Evolutionary conservation across 2,797 vertebrate genomes (phyloP), one percentile per base, ranked within the genome.

Genomic region (Adrianichthys oophorus): DNA sequence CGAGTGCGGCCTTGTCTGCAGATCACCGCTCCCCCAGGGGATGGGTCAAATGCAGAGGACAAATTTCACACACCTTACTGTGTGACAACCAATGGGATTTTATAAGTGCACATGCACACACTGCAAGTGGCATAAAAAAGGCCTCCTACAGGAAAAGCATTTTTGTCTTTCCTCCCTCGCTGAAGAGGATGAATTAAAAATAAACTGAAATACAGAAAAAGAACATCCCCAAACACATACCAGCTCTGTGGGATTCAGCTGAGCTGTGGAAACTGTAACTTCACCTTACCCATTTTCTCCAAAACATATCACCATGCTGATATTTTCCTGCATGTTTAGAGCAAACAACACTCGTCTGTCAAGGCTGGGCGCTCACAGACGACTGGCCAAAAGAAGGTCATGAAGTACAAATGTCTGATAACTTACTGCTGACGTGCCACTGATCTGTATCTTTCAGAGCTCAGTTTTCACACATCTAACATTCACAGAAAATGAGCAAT

Each of bases 201-300:
- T 76, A 82, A 84, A 79, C 70, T 61, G 19, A 78, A 72, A 73
- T 56, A 62, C 63, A 60, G 44, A 70, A 74, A 84, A 80, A 78
- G 69, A 59, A 60, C 68, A 70, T 15, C 10, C 15, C 18, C 65
- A 53, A 64, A 73, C 13, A 1, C 70, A 60, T 68, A 70, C 56
- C 52, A 59, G 23, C 67, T 59, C 65, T 77, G 74, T 54, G 56
- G 59, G 49, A 83, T 62, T 70, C 56, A 85, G 82, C 85, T 83
- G 82, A 88, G 82, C 75, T 52, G 58, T 67, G 85, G 84, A 84
- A 86, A 87, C 74, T 62, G 56, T 57, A 86, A 74, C 78, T 52
- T 75, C 63, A 74, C 68, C 51, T 66, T 52, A 66, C 70, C 52
- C 59, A 64, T 71, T 76, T 70, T 52, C 59, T 48, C 74, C 65